Evolutionary conservation across 2,888 invertebrate genomes (phyloP), one percentile per base, ranked within the genome.

Genomic region (Plusia festucae): DNA sequence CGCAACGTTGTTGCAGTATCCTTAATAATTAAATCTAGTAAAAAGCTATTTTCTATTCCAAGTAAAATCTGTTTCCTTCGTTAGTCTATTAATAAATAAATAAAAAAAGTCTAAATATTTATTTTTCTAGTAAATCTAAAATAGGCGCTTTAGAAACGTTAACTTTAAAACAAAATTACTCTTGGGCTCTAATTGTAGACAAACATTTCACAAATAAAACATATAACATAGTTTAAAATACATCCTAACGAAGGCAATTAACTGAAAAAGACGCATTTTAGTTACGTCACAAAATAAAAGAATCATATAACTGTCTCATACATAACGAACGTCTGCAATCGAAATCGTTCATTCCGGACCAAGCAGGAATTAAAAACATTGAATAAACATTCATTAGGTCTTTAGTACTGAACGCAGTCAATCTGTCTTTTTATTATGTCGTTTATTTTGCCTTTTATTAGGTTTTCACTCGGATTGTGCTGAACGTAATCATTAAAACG

Each of bases 401-500:
- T 68, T 68, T 79, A 79, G 71, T 74, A 65, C 68, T 65, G 72
- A 56, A 68, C 73, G 73, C 68, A 76, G 66, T 78, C 76, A 81
- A 78, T 79, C 81, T 79, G 74, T 73, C 69, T 77, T 77, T 71
- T 70, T 80, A 82, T 81, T 78, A 79, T 70, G 68, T 70, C 78
- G 68, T 79, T 78, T 72, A 78, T 70, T 78, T 79, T 76, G 68
- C 75, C 78, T 80, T 83, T 87, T 78, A 83, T 83, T 82, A 79
- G 77, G 70, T 79, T 57, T 56, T 60, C 58, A 51, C 61, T 73
- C 70, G 69, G 76, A 74, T 76, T 82, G 81, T 78, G 78, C 78
- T 75, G 75, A 85, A 83, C 76, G 78, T 74, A 85, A 85, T 88
- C 85, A 86, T 88, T 87, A 86, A 82, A 83, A 76, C 81, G 81